These are phyloP conservation scores for Paraplagusia blochii DNA, from an alignment of 2,113 vertebrate species.

Conservation along the genomic window DNA sequence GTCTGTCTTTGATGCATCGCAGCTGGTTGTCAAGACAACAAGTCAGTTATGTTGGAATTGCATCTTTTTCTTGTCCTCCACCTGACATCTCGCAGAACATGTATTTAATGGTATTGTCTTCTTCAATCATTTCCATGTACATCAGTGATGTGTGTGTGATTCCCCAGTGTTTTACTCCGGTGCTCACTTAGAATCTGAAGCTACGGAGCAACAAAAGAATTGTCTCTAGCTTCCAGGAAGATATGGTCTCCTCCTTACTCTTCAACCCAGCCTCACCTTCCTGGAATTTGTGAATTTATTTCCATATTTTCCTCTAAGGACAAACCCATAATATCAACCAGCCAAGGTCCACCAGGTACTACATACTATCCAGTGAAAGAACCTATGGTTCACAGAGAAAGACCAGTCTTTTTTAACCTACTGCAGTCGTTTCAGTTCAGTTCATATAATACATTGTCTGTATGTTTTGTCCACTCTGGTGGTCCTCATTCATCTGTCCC, in stretches of 20 bases:
- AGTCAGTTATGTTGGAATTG: too few species aligned
- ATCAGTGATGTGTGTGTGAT: background rate
- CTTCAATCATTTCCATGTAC: constrained; percentile 4
- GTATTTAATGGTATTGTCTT: background rate
- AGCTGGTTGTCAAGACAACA: too few species aligned
- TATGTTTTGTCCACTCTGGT: constrained; percentile 57
- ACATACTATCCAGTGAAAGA: constrained; percentile 10
- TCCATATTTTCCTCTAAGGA: constrained; percentile 49
- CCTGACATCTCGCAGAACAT: too few species aligned
- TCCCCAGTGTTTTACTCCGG: too few species aligned
- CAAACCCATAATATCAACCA: constrained; percentile 7
- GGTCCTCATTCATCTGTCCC: constrained; percentile 63
- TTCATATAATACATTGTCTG: constrained; percentile 14
- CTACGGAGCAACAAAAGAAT: constrained; percentile 9
- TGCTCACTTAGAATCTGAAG: constrained; percentile 1
- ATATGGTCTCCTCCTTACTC: constrained; percentile 46
- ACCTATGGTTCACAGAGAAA: too few species aligned
- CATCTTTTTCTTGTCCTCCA: too few species aligned
- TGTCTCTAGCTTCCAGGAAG: background rate
- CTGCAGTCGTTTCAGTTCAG: constrained; percentile 16
- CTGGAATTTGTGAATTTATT: constrained; percentile 59
- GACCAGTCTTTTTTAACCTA: background rate
- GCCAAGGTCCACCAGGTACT: constrained; percentile 11
- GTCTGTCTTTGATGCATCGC: too few species aligned
- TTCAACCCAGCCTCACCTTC: constrained; percentile 49